phyloP scores from a whole-genome alignment of 2,113 vertebrate genomes.

The Callocephalon fimbriatum region DNA sequence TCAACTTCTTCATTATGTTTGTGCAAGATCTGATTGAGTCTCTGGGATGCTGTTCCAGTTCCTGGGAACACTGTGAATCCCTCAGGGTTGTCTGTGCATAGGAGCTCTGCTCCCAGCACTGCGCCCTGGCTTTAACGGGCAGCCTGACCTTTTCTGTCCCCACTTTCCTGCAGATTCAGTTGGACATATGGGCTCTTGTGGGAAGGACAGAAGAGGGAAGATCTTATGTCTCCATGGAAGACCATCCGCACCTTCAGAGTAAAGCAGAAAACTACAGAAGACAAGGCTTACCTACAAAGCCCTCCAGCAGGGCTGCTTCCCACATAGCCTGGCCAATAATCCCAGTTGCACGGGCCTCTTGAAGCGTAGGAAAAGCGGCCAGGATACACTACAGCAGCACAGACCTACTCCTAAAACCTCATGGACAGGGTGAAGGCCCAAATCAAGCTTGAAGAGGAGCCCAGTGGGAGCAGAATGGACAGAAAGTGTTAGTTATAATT shows the following conservation, averaged over 20 bases:
- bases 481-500: accelerated
- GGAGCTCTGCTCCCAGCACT: background rate
- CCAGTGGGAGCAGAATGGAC: background rate
- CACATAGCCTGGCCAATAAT: background rate
- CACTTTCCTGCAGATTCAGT: background rate
- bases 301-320: background rate
- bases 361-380: background rate
- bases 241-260: background rate
- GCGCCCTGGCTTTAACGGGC: background rate
- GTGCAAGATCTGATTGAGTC: background rate
- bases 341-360: background rate
- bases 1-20: background rate
- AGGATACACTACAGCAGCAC: background rate
- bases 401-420: background rate
- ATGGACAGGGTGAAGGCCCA: background rate
- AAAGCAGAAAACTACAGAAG: background rate
- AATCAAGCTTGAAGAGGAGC: background rate
- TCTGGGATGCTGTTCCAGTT: background rate
- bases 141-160: background rate
- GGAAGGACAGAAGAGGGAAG: background rate
- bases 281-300: background rate
- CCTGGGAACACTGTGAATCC: background rate
- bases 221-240: background rate
- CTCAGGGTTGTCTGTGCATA: background rate
- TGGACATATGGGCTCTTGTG: background rate